Evolutionary conservation across 2,113 vertebrate genomes (phyloP), one percentile per base, ranked within the genome.

Genomic region (Sorex araneus): DNA sequence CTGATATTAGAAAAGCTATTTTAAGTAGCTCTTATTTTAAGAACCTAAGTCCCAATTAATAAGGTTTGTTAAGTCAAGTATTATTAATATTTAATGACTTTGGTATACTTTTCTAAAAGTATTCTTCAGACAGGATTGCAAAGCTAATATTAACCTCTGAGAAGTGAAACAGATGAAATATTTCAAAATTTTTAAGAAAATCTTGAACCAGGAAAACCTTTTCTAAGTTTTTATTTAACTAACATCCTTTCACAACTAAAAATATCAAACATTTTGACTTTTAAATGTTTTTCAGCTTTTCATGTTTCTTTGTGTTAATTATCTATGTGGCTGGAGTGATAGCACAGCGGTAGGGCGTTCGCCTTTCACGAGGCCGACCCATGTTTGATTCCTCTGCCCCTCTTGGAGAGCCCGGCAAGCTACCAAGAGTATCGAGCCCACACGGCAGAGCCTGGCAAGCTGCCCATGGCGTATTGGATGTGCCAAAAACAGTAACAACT

Each of bases 101-200:
- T 84, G 27, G 0, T 60, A 67, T 93, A 80, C 16, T 67, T 93
- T 85, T 77, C 25, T 25, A 79, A 87, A 89, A 88, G 77, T 36
- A 57, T 79, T 93, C 87, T 86, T 4, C 30, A 75, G 32, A 43
- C 8, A 89, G 8, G 13, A 43, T 89, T 81, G 25, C 66, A 73
- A 19, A 45, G 30, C 6, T 85, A 71, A 3, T 73, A 25, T 34
- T 50, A 54, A 10, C 50, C 60, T 88, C 25, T 12, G 54, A 69
- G 19, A 91, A 83, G 73, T 6, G 70, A 6, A 32, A 34, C 32
- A 13, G 34, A 15, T 88, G 32, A 64, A 21, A 54, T 9, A 9
- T 91, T 80, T 85, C 30, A 64, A 90, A 43, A 64, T 34, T 78
- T 78, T 76, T 70, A 40, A 40, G 75, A n/a, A 82, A 45, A 82